phyloP scores from a whole-genome alignment of 2,797 vertebrate species.

The Chloroceryle amazona region DNA sequence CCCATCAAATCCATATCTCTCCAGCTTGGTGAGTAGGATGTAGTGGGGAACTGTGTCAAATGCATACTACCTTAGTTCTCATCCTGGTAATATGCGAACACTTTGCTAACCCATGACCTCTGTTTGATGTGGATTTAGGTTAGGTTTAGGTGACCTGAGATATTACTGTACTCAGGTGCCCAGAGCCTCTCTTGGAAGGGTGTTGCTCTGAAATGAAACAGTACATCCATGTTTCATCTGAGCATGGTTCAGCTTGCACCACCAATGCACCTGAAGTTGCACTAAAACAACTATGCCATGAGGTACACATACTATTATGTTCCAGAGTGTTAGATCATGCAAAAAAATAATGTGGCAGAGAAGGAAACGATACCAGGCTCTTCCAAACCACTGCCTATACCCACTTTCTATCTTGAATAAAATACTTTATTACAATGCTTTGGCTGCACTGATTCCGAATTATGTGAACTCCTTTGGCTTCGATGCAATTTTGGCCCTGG shows the following conservation, averaged over 20 bases:
- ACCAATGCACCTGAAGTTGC: background rate
- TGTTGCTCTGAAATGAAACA: background rate
- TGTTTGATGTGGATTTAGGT: background rate
- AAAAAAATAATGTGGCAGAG: background rate
- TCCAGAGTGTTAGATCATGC: background rate
- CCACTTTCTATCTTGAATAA: background rate
- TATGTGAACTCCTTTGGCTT: background rate
- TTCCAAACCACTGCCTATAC: background rate
- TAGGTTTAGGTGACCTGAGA: background rate
- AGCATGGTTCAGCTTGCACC: background rate
- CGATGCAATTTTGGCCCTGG: background rate
- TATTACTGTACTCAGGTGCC: background rate
- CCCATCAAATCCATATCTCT: too few relatives aligned
- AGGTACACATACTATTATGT: background rate
- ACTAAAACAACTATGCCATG: background rate
- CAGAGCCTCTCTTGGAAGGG: background rate
- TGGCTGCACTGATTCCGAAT: background rate
- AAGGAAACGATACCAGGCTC: background rate
- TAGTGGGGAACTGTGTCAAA: too few relatives aligned
- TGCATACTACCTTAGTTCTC: background rate
- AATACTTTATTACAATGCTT: background rate
- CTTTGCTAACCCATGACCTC: rapidly evolving
- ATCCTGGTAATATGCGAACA: background rate
- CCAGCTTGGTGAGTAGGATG: too few relatives aligned
- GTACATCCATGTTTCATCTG: background rate